phyloP scores from a whole-genome alignment of 2,113 vertebrate species.

The Rissa tridactyla region DNA sequence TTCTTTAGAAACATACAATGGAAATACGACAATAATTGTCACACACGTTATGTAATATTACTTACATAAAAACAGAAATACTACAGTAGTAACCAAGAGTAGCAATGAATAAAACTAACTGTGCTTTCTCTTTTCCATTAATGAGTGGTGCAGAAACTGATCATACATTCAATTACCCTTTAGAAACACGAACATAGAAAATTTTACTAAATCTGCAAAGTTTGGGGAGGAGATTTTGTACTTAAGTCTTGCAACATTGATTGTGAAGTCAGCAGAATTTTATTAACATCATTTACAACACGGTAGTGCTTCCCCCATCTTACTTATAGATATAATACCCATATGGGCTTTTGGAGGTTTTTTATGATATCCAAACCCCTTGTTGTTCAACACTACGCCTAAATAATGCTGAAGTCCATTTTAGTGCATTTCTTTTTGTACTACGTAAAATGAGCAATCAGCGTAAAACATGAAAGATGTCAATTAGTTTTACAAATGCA shows the following conservation, averaged over 20 bases:
- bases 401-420: neutral
- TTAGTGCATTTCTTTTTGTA: neutral
- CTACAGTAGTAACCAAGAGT: neutral
- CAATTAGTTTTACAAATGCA: neutral
- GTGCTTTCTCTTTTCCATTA: neutral
- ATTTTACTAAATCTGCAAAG: neutral
- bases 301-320: neutral
- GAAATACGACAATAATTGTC: neutral
- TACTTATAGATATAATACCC: neutral
- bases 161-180: neutral
- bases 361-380: neutral
- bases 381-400: neutral
- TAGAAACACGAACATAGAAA: neutral
- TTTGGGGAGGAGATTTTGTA: neutral
- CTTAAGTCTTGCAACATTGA: neutral
- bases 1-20: neutral
- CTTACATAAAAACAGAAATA: constrained; percentile 7
- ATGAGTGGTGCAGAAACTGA: neutral
- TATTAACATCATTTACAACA: neutral
- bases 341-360: neutral
- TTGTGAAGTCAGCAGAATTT: neutral
- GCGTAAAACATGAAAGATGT: neutral
- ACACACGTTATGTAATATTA: neutral
- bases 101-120: neutral
- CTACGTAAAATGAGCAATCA: neutral